Conservation (phyloP, 2,888 invertebrate genomes). For the Scrobipalpa costella region DNA sequence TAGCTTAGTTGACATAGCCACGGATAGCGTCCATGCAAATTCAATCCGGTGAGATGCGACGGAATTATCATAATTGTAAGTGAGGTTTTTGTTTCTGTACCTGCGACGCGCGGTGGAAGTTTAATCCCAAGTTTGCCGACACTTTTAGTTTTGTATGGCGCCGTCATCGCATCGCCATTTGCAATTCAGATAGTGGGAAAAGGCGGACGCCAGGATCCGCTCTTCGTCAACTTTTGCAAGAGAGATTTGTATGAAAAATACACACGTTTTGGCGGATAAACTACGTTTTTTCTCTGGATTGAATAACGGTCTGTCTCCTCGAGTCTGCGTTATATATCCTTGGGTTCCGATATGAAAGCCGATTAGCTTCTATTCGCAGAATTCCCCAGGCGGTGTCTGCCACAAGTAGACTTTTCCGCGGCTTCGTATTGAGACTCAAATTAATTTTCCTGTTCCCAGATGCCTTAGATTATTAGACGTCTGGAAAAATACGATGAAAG, state of each 20-base stretch:
- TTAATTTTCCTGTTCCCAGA: slow-evolving; percentile 21
- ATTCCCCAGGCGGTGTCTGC: slow-evolving; percentile 15
- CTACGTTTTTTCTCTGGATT: slow-evolving; percentile 65
- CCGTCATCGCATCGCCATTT: slow-evolving; percentile 75
- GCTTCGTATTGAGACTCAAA: slow-evolving; percentile 22
- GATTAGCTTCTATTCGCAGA: slow-evolving; percentile 20
- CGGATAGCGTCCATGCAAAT: slow-evolving; percentile 78
- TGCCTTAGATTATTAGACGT: slow-evolving; percentile 23
- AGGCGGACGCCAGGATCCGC: slow-evolving; percentile 64
- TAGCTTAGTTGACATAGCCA: slow-evolving; percentile 78
- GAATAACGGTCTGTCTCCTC: slow-evolving; percentile 48
- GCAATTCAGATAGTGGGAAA: slow-evolving; percentile 79
- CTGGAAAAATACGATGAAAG: slow-evolving; percentile 22
- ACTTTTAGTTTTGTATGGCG: slow-evolving; percentile 79
- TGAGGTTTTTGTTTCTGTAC: slow-evolving; percentile 80
- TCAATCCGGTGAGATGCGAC: slow-evolving; percentile 77
- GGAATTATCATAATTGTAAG: slow-evolving; percentile 79
- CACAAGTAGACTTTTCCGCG: slow-evolving; percentile 14
- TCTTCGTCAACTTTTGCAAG: slow-evolving; percentile 65
- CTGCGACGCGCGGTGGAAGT: slow-evolving; percentile 64
- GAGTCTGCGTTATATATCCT: not conserved
- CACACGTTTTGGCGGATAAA: slow-evolving; percentile 53
- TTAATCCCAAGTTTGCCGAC: slow-evolving; percentile 79
- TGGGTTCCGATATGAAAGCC: slow-evolving; percentile 20
- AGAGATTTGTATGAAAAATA: slow-evolving; percentile 74